These are phyloP conservation scores for Urophycis tenuis DNA, from an alignment of 2,797 vertebrate species.

Conservation along the genomic window DNA sequence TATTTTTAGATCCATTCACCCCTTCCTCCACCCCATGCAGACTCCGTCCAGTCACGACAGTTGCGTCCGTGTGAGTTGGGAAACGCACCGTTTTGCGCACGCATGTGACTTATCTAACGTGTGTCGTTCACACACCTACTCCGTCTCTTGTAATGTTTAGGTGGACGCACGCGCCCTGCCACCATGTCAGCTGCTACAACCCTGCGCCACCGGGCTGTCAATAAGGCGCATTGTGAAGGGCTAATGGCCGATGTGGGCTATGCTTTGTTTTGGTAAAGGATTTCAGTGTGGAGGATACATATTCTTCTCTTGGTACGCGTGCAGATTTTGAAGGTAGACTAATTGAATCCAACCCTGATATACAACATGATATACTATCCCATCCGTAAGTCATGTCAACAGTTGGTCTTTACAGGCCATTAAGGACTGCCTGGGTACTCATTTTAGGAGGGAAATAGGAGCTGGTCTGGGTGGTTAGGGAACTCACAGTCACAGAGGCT, in stretches of 20 bases:
- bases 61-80: neutral
- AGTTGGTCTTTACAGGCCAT: no score
- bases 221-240: constrained; percentile 50
- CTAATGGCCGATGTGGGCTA: constrained; percentile 42
- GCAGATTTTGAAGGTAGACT: no score
- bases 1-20: constrained; percentile 28
- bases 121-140: neutral
- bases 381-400: no score
- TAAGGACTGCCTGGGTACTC: no score
- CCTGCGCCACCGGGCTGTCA: constrained; percentile 36
- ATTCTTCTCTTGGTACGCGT: no score
- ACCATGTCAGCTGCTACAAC: constrained; percentile 19
- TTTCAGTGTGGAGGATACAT: neutral
- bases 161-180: constrained; percentile 13
- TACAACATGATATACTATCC: no score
- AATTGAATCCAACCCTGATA: no score
- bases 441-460: neutral
- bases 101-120: neutral
- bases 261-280: constrained; percentile 25
- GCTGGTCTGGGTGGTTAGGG: neutral
- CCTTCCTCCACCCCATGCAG: neutral
- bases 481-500: neutral
- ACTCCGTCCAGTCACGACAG: neutral
- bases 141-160: neutral
- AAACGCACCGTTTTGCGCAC: neutral